Base-by-base conservation (phyloP, 2,888 invertebrate genomes). In the Leucophenga maculata region DNA sequence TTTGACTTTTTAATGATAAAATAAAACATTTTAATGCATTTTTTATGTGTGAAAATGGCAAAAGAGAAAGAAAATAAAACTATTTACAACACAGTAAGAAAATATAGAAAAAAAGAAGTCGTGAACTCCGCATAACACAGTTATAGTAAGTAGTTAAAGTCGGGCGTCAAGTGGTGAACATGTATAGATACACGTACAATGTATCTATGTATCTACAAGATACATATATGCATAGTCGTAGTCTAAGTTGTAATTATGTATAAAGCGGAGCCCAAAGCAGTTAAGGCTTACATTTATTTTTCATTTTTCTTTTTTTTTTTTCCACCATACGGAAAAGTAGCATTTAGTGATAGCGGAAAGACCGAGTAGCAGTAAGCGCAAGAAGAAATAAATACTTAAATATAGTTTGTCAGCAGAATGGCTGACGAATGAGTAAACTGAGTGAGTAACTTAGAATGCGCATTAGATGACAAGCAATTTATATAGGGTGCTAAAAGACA, bases 31-130 rank as follows among this genome's bases (percentile, higher is more conserved):
- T 79, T 78, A 67, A 82, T 76, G 79, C 73, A 65, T 70, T 70
- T 32, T 80, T 80, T 82, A 80, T 79, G 83, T 80, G 83, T 80
- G 80, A 80, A 80, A 80, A 79, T 79, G 74, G 75, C 77, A 74
- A 62, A 72, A 73, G 65, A 71, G 70, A 70, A 26, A 73, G 67
- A 66, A 20, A 57, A 22, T 39, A 54, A 39, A 39, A 39, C 39
- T 39, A 39, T 26, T 26, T 26, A 11, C 3, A 76, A 70, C 70
- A 70, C 75, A 72, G 66, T 31, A 65, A 55, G n/a, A n/a, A n/a
- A n/a, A n/a, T n/a, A n/a, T n/a, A n/a, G n/a, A n/a, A 65, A 67
- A 31, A 44, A 78, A 77, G 57, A 67, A 39, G 39, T 39, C 39
- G 39, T 39, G 11, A 39, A 39, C 39, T 39, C 11, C 11, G 11